These are phyloP conservation scores for Vultur gryphus DNA, from an alignment of 2,797 vertebrate genomes.

Conservation along the genomic window DNA sequence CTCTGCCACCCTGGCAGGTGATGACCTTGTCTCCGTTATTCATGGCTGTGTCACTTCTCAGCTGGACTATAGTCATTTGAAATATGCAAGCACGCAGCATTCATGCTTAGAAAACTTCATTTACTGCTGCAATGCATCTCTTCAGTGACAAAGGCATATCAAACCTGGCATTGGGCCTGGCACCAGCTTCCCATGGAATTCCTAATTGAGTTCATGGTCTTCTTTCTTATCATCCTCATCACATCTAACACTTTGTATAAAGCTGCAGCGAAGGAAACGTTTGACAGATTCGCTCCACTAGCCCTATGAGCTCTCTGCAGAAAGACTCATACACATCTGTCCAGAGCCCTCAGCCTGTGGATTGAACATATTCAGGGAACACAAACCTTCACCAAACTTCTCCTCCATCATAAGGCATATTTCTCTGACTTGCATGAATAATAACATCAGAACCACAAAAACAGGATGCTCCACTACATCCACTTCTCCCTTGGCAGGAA, in stretches of 20 bases:
- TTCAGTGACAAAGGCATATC: slow-evolving; percentile 39
- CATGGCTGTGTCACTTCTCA: slow-evolving; percentile 40
- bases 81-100: slow-evolving; percentile 28
- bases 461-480: background rate
- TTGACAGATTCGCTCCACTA: background rate
- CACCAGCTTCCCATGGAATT: slow-evolving; percentile 36
- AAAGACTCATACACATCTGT: background rate
- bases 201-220: slow-evolving; percentile 31
- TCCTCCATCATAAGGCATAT: background rate
- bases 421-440: background rate
- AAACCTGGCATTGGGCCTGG: slow-evolving; percentile 43
- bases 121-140: slow-evolving; percentile 52
- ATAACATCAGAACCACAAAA: background rate
- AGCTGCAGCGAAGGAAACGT: background rate
- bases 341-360: background rate
- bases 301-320: background rate
- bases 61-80: slow-evolving; percentile 36
- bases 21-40: slow-evolving; percentile 31
- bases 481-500: background rate
- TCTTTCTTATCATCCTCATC: background rate
- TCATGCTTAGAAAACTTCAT: slow-evolving; percentile 49
- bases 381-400: background rate
- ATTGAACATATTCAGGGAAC: background rate
- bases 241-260: background rate
- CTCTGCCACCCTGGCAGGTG: background rate